Evolutionary conservation across 2,113 vertebrate species (phyloP), one percentile per base, ranked within the genome.

Genomic region (Pterocles gutturalis): DNA sequence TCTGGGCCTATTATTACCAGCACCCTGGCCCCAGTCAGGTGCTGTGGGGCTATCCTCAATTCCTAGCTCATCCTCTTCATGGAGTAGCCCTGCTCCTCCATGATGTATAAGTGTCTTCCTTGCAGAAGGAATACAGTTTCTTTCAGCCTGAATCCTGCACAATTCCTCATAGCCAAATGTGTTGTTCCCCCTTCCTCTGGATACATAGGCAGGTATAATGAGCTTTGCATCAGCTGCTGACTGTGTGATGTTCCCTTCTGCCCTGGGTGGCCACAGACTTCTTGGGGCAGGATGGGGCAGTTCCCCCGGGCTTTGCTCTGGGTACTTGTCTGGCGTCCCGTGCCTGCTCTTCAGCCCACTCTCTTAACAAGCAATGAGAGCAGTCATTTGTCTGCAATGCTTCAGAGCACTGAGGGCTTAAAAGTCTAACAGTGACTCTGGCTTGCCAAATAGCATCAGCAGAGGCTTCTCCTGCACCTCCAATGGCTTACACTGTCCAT

Each of bases 131-230:
- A 45, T 36, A 57, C 9, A 75, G 45, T 22, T n/a, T 79, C 13
- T 92, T 81, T 57, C 17, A 41, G 28, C 36, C 10, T 9, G 66
- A 86, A 13, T 64, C 10, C 28, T 62, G 34, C 2, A 16, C 9
- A 13, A 31, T 41, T 75, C 19, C 46, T 66, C 4, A 0, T 2
- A 46, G 36, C 9, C 4, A 54, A 54, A 75, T 45, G 18, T 67
- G 28, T 28, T 15, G 5, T 28, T 77, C 2, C 1, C 3, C 3
- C 6, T 38, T 11, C 9, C 43, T 11, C 60, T 41, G 36, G 7
- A 46, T 64, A 5, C 28, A 13, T 15, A 54, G 31, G 43, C 28
- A 45, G 17, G 10, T 49, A 10, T 14, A 49, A 54, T 25, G 60
- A 75, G 24, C 31, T 70, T 85, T 73, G n/a, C 31, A 26, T 19